phyloP scores from a whole-genome alignment of 2,888 invertebrate species.

The Dicyrtoma fusca region DNA sequence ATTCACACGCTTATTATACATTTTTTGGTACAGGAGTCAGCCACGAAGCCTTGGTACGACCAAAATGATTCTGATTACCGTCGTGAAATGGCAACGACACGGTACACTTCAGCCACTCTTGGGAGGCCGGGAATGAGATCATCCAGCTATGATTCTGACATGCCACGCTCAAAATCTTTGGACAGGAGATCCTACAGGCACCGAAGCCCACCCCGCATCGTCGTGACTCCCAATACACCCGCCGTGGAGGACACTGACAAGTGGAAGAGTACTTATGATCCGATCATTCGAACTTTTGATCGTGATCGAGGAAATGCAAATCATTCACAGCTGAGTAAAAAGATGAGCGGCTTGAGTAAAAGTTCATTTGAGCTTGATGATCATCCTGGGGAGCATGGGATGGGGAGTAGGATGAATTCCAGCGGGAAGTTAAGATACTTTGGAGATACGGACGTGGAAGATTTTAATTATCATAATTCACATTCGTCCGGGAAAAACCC shows the following conservation, averaged over 20 bases:
- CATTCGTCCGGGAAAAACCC: constrained; percentile 11
- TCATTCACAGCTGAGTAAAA: constrained; percentile 26
- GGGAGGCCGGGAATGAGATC: constrained; percentile 38
- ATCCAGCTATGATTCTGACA: constrained; percentile 29
- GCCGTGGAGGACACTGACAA: constrained; percentile 39
- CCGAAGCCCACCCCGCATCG: constrained; percentile 40
- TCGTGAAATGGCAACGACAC: constrained; percentile 45
- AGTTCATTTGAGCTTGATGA: constrained; percentile 41
- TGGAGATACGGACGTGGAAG: constrained; percentile 45
- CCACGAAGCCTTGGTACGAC: constrained; percentile 37
- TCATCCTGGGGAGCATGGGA: constrained; percentile 14
- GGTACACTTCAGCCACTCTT: constrained; percentile 43
- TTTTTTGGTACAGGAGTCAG: constrained; percentile 30
- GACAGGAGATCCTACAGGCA: constrained; percentile 39
- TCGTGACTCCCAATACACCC: constrained; percentile 45
- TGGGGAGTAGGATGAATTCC: neutral
- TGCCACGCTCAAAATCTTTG: constrained; percentile 40
- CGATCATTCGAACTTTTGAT: constrained; percentile 37
- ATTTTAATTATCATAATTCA: constrained; percentile 18
- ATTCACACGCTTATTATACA: neutral
- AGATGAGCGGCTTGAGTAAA: constrained; percentile 34
- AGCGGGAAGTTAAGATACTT: constrained; percentile 42
- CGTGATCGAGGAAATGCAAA: constrained; percentile 19
- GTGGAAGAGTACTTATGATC: constrained; percentile 35
- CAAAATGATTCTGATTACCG: constrained; percentile 49